Conservation (phyloP, 2,797 vertebrate species). For the Yasuhikotakia modesta region DNA sequence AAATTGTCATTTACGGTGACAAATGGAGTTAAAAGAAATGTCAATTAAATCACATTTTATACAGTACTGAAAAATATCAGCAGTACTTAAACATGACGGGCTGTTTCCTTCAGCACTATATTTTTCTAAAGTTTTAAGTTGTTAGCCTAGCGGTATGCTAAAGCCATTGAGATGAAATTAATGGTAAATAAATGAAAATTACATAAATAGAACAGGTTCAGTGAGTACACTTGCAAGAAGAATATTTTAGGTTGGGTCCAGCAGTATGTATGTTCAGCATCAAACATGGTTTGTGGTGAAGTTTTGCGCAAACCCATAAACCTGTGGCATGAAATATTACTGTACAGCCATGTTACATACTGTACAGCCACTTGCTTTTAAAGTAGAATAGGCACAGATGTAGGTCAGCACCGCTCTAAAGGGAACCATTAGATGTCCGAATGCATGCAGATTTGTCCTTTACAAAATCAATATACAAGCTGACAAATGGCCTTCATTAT, state of each 20-base stretch:
- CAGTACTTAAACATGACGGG: background rate
- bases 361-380: background rate
- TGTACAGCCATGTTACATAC: background rate
- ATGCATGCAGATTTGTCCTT: constrained; percentile 22
- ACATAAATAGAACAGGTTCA: no score
- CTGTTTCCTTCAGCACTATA: background rate
- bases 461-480: constrained; percentile 19
- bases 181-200: background rate
- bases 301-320: no score
- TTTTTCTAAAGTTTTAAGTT: no score
- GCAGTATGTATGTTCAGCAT: no score
- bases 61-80: background rate
- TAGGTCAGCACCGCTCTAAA: constrained; percentile 24
- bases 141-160: no score
- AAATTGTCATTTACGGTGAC: background rate
- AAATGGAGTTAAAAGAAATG: no score
- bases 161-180: no score
- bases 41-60: background rate
- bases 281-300: no score
- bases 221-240: no score
- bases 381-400: background rate
- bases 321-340: background rate
- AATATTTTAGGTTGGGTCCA: background rate
- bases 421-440: constrained; percentile 17
- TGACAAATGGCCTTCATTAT: constrained; percentile 40